A percentile compares a stretch with the other conserved stretches of the same genome.
phyloP scores from a whole-genome alignment of 2,797 vertebrate species.

The Sternotherus odoratus region DNA sequence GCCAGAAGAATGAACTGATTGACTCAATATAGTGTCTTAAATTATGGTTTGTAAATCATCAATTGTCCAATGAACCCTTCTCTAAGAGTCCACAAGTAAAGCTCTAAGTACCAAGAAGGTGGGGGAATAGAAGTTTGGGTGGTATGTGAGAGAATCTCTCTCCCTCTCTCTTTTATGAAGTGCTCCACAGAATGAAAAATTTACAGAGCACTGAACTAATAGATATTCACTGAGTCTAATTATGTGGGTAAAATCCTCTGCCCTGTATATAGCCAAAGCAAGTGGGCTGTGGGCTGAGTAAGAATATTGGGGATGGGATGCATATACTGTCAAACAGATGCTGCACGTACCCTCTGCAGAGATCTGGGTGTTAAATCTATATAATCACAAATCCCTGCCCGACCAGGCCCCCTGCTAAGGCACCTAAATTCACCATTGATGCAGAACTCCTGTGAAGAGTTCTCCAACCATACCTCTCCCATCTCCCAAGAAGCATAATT shows the following conservation, averaged over 20 bases:
- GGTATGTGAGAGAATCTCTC: constrained; percentile 30
- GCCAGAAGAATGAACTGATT: not conserved
- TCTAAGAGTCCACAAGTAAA: constrained; percentile 35
- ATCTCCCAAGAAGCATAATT: not conserved
- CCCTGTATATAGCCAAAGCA: not conserved
- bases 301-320: not conserved
- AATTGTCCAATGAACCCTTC: not conserved
- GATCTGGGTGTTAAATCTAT: not conserved
- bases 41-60: too few relatives aligned
- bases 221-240: not conserved
- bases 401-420: not conserved
- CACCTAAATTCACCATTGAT: not conserved
- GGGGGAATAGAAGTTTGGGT: constrained; percentile 35
- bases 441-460: not conserved
- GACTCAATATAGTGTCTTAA: not conserved
- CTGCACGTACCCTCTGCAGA: not conserved
- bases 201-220: not conserved
- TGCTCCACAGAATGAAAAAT: not conserved
- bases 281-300: not conserved
- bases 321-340: not conserved
- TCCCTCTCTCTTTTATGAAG: not conserved
- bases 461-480: not conserved
- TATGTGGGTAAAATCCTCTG: not conserved
- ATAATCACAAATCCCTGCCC: too few relatives aligned
- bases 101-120: constrained; percentile 43